These are phyloP conservation scores for Crenichthys baileyi DNA, from an alignment of 2,797 vertebrate genomes.

Conservation along the genomic window DNA sequence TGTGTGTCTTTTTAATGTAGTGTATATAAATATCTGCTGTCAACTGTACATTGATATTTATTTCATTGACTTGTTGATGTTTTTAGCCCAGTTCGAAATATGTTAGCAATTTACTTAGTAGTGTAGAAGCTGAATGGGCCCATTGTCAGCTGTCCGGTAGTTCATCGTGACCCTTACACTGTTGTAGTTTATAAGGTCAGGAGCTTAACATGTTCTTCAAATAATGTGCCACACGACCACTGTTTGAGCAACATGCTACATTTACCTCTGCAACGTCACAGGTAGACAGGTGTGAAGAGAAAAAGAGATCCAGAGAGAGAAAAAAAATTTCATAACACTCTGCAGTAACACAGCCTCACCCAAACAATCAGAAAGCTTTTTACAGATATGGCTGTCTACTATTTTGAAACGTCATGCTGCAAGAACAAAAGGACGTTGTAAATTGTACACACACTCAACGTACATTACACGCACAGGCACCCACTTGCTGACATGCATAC, in stretches of 20 bases:
- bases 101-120: conserved; percentile 44
- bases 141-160: conserved; percentile 57
- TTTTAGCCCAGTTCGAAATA: conserved; percentile 26
- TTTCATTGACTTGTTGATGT: not conserved
- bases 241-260: conserved; percentile 67
- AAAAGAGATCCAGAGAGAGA: conserved; percentile 25
- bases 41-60: not conserved
- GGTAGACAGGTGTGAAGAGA: conserved; percentile 29
- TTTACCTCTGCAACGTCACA: conserved; percentile 22
- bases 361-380: conserved; percentile 70
- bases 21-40: not conserved
- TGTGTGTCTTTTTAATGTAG: not conserved
- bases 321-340: conserved; percentile 64
- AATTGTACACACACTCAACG: conserved; percentile 47
- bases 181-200: conserved; percentile 76
- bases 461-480: conserved; percentile 47
- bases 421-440: conserved; percentile 63
- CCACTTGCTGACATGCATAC: conserved; percentile 44
- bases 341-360: conserved; percentile 50
- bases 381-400: conserved; percentile 63
- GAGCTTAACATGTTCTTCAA: conserved; percentile 71
- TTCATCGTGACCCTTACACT: conserved; percentile 64
- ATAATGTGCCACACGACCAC: conserved; percentile 67
- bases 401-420: conserved; percentile 62
- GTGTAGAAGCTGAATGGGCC: conserved; percentile 44